Evolutionary conservation across 2,113 vertebrate species (phyloP), one percentile per base, ranked within the genome.

Genomic region (Prionailurus bengalensis): DNA sequence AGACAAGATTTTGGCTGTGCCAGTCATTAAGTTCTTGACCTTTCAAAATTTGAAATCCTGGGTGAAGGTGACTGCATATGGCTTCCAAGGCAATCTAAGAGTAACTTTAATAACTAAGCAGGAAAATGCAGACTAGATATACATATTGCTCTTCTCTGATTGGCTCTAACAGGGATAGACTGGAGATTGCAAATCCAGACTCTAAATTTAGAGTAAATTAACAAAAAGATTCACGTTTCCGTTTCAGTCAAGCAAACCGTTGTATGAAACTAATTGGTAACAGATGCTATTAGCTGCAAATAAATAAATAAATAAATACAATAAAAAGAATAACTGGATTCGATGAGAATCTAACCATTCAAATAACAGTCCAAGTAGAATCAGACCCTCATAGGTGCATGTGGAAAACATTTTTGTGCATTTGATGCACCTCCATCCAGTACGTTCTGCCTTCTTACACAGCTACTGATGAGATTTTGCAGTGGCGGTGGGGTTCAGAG

Each of bases 211-310:
- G 66, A 95, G 55, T 80, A 88, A 97, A 70, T 94, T 73, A 95
- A 84, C 33, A 95, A 92, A 86, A 65, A 86, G 21, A 87, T 90
- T 82, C 61, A 92, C 3, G 2, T 93, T 93, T 94, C 74, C 5
- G 1, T 93, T 93, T 94, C 74, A 95, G 39, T 78, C 79, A 94
- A 87, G 39, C 61, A 79, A 93, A 95, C 92, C 55, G n/a, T n/a
- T 96, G 51, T 89, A 45, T 82, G 55, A 90, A 92, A 71, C 87
- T 96, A 94, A 94, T 65, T 94, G 81, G 33, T 85, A 85, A 80
- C 86, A 94, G 86, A 92, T 94, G 93, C 0, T 51, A 96, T 95
- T 92, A 71, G 36, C 31, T 79, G 83, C 4, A 95, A 76, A 45
- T 36, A 36, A 36, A 36, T 36, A 90, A 95, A 25, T 5, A 42